phyloP scores from a whole-genome alignment of 35 echinoderm and acorn worm species.

The Heliocidaris tuberculata region DNA sequence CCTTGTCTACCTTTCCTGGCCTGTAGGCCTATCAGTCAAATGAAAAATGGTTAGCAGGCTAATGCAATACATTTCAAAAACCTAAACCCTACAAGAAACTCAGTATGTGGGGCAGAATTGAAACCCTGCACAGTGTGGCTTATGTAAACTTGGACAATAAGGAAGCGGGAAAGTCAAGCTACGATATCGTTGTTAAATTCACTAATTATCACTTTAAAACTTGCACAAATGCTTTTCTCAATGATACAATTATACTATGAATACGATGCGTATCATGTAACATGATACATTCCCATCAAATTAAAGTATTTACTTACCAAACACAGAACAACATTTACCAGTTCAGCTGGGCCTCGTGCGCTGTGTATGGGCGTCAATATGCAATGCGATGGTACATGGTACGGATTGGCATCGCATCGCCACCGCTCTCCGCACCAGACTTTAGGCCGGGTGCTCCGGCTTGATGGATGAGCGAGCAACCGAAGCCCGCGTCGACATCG shows the following conservation, averaged over 20 bases:
- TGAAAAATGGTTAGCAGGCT: no score
- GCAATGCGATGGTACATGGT: not conserved
- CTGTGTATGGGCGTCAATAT: no score
- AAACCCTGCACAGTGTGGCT: not conserved
- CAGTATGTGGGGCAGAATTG: not conserved
- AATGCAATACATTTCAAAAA: no score
- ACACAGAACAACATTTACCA: not conserved
- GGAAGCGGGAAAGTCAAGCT: no score
- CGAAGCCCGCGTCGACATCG: conserved; percentile 6
- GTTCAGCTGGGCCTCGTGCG: not conserved
- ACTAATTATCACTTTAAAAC: not conserved
- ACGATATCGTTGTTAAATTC: no score
- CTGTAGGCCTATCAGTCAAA: no score
- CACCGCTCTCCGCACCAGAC: not conserved
- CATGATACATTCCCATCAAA: not conserved
- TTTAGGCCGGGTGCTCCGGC: not conserved
- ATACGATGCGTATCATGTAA: not conserved
- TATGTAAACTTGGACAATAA: no score
- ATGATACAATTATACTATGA: not conserved
- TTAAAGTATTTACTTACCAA: not conserved
- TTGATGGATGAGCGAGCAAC: not conserved
- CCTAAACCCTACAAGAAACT: not conserved
- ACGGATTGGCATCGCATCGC: not conserved
- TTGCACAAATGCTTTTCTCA: not conserved
- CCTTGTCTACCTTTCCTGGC: no score